phyloP scores from a whole-genome alignment of 2,113 vertebrate species.

The Alces alces region DNA sequence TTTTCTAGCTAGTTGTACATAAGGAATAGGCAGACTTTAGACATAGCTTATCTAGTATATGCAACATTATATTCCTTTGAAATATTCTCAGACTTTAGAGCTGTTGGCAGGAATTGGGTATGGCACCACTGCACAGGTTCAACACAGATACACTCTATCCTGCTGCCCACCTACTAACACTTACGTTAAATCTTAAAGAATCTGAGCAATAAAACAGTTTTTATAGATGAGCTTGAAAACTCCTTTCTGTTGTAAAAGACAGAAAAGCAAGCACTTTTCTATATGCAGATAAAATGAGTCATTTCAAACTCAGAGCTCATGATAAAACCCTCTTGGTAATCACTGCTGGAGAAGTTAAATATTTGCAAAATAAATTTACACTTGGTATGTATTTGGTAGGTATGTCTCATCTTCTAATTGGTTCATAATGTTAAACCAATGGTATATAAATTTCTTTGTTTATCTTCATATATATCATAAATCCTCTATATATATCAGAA shows the following conservation, averaged over 20 bases:
- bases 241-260: background rate
- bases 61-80: background rate
- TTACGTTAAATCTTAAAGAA: background rate
- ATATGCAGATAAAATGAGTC: background rate
- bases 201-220: background rate
- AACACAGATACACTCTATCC: background rate
- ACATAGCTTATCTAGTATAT: background rate
- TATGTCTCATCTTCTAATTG: background rate
- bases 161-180: background rate
- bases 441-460: background rate
- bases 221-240: background rate
- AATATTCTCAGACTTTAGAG: background rate
- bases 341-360: background rate
- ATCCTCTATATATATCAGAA: background rate
- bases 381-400: background rate
- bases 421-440: background rate
- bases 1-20: background rate
- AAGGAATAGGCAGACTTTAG: background rate
- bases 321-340: background rate
- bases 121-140: background rate
- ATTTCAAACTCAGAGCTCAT: background rate
- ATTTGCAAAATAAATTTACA: slow-evolving; percentile 14
- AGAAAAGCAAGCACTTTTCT: background rate
- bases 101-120: background rate
- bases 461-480: background rate